These are phyloP conservation scores for Cotesia chilonis DNA, from an alignment of 1,140 invertebrate genomes.

Conservation along the genomic window DNA sequence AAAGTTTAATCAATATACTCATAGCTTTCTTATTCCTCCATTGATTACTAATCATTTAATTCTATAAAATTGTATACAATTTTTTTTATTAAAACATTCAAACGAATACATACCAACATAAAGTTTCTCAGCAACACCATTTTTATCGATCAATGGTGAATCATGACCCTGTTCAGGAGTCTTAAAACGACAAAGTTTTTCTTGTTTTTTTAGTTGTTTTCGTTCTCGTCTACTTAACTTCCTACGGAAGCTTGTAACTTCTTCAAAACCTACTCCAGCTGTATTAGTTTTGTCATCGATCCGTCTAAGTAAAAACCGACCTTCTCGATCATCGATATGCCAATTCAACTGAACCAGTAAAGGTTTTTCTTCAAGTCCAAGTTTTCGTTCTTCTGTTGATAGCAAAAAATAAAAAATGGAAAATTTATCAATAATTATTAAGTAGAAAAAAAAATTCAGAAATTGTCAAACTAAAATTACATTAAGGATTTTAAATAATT, in stretches of 20 bases:
- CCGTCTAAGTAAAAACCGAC: slow-evolving; percentile 91
- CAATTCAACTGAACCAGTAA: slow-evolving; percentile 98
- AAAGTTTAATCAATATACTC: slow-evolving; percentile 15
- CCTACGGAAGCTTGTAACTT: slow-evolving; percentile 78
- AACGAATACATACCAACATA: slow-evolving; percentile 76
- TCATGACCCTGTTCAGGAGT: slow-evolving; percentile 73
- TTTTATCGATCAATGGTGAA: slow-evolving; percentile 78
- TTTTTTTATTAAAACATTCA: not conserved
- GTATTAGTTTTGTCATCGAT: slow-evolving; percentile 82
- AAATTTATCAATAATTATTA: not conserved
- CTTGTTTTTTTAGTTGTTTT: slow-evolving; percentile 97
- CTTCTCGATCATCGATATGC: slow-evolving; percentile 98
- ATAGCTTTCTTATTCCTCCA: too few relatives aligned
- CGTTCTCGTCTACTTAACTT: slow-evolving; percentile 99
- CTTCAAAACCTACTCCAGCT: slow-evolving; percentile 69
- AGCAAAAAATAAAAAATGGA: not conserved
- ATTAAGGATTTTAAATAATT: too few relatives aligned
- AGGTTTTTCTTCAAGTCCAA: slow-evolving; percentile 91
- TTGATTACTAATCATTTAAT: too few relatives aligned
- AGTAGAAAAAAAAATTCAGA: not conserved
- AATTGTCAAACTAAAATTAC: not conserved
- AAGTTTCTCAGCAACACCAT: slow-evolving; percentile 90
- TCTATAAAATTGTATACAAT: not conserved
- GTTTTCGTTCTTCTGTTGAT: slow-evolving; percentile 83
- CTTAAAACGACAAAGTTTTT: slow-evolving; percentile 87